Percentiles rank a stretch among this genome's conserved stretches.
These are phyloP conservation scores for Chloroceryle amazona DNA, from an alignment of 2,797 vertebrate genomes.

Conservation along the genomic window DNA sequence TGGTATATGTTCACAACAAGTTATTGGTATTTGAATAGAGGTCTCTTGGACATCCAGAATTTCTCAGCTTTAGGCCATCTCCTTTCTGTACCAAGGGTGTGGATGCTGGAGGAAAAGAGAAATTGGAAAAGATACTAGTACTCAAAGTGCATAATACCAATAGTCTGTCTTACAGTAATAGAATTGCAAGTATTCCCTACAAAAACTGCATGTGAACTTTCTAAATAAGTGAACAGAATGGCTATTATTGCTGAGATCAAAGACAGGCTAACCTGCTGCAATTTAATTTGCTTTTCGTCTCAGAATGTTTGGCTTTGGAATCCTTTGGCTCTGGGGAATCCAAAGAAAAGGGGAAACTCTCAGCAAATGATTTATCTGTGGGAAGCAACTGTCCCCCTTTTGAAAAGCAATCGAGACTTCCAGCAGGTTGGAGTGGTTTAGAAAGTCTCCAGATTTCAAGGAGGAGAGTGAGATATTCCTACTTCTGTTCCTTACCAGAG, in stretches of 20 bases:
- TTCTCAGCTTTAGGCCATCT: not conserved
- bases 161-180: not conserved
- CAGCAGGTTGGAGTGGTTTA: not conserved
- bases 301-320: not conserved
- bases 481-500: not conserved
- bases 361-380: rapidly evolving
- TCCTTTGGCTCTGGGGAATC: not conserved
- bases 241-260: not conserved
- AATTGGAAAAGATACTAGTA: not conserved
- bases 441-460: not conserved
- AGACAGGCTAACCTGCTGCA: not conserved
- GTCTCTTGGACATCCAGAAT: not conserved
- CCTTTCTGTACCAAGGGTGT: not conserved
- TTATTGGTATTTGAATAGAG: not conserved
- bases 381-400: not conserved
- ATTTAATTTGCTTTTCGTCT: not conserved
- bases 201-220: not conserved
- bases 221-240: not conserved
- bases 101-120: not conserved
- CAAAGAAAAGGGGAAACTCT: not conserved
- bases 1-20: not conserved
- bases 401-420: not conserved
- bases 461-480: not conserved
- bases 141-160: not conserved
- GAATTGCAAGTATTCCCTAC: not conserved